phyloP scores from a whole-genome alignment of 1,140 invertebrate genomes.

The Protaetia brevitarsis region DNA sequence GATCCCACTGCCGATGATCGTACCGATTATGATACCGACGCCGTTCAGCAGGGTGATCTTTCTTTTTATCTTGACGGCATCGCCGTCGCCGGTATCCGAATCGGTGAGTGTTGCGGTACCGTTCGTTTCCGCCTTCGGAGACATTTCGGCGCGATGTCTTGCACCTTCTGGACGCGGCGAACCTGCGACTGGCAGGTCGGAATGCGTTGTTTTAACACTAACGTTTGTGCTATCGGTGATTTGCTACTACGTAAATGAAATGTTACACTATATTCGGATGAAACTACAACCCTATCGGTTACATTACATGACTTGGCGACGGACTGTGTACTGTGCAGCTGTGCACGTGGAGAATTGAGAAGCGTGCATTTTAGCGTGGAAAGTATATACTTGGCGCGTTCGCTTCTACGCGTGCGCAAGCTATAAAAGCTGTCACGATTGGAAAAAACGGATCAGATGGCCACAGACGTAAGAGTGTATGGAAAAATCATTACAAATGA shows the following conservation, averaged over 20 bases:
- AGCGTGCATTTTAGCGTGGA: not conserved
- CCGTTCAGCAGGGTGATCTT: constrained; percentile 83
- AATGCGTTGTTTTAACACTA: not conserved
- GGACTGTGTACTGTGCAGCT: not conserved
- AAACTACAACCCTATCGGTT: not conserved
- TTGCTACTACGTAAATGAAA: not conserved
- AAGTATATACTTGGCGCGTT: not conserved
- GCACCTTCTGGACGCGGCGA: not conserved
- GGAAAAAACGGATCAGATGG: too few species aligned
- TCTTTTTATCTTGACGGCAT: constrained; percentile 68
- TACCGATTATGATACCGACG: constrained; percentile 81
- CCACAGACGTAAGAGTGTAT: too few species aligned
- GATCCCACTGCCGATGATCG: constrained; percentile 78
- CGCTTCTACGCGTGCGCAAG: not conserved
- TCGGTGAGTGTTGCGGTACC: not conserved
- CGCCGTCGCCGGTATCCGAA: constrained; percentile 39
- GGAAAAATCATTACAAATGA: too few species aligned
- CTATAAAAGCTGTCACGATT: too few species aligned
- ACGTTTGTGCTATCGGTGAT: not conserved
- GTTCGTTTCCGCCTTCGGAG: constrained; percentile 13
- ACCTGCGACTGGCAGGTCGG: not conserved
- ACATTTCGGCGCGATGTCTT: not conserved
- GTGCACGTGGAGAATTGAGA: not conserved
- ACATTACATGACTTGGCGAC: not conserved
- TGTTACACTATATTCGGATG: constrained; percentile 8